These are phyloP conservation scores for Pseudonaja textilis DNA, from an alignment of 2,113 vertebrate genomes.

Conservation along the genomic window DNA sequence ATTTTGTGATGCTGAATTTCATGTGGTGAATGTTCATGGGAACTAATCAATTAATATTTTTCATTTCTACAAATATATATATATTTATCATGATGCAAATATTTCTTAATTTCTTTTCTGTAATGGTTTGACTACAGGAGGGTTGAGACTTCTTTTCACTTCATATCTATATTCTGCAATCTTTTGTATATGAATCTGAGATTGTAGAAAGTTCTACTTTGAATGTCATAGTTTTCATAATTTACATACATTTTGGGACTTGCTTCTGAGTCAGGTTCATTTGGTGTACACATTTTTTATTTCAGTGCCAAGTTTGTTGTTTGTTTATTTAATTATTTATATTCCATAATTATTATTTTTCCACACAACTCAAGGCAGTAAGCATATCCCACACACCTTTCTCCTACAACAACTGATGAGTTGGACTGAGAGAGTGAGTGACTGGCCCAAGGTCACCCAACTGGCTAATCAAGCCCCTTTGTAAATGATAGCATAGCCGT, in stretches of 20 bases:
- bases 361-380: not conserved
- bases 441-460: not conserved
- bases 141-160: not conserved
- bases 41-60: constrained; percentile 22
- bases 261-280: not conserved
- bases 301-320: not conserved
- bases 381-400: not conserved
- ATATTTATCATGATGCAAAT: not conserved
- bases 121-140: not conserved
- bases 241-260: not conserved
- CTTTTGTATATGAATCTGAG: not conserved
- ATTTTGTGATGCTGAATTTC: not conserved
- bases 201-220: not conserved
- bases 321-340: not conserved
- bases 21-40: not conserved
- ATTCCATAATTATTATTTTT: not conserved
- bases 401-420: not conserved
- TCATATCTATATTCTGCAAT: not conserved
- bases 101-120: not conserved
- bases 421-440: not conserved
- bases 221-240: not conserved
- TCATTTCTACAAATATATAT: constrained; percentile 17
- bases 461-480: not conserved
- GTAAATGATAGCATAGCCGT: not conserved
- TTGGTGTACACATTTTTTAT: not conserved